Base-by-base conservation (phyloP, 2,797 vertebrate species). In the Ispidina picta region DNA sequence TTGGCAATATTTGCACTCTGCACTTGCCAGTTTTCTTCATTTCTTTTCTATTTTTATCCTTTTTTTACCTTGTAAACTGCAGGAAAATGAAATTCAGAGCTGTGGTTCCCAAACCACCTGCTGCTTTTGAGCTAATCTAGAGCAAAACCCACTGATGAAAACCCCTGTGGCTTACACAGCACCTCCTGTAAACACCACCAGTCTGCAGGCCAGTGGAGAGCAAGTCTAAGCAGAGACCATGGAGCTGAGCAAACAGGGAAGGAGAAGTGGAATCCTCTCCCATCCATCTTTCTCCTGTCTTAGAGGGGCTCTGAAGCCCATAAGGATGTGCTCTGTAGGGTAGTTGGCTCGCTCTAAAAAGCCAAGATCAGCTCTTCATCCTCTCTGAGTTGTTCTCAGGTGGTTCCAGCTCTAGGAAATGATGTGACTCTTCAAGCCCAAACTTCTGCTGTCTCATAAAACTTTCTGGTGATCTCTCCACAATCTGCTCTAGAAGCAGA, bases 71-170 rank as follows among this genome's bases (percentile, higher is more conserved):
- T 49, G 19, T 48, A 37, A 37, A 33, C 37, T 29, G 16, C 7
- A 81, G 23, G 11, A 51, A 49, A 76, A 35, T 6, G 5, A 25
- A 87, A 63, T 18, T 26, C 25, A 5, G 20, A 37, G 29, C 60
- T 14, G 11, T 10, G 12, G 37, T 37, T 37, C 37, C 37, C 22
- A 9, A 20, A 65, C 19, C 2, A 1, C 26, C 29, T 8, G 0
- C 22, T 20, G 18, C 26, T 52, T 52, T 41, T 22, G 60, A 83
- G 59, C 15, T 33, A 12, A 15, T 21, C 46, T 8, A 12, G 7
- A 41, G 33, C 37, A 31, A 41, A 23, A 17, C 10, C 6, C 1
- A 0, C 16, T 33, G 4, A 4, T 8, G 52, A 46, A 59, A 52
- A 26, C 6, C 43, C 35, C 20, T 31, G 52, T 16, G 22, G 46